Conservation (phyloP, 2,797 vertebrate species). For the Myoxocephalus aenaeus region DNA sequence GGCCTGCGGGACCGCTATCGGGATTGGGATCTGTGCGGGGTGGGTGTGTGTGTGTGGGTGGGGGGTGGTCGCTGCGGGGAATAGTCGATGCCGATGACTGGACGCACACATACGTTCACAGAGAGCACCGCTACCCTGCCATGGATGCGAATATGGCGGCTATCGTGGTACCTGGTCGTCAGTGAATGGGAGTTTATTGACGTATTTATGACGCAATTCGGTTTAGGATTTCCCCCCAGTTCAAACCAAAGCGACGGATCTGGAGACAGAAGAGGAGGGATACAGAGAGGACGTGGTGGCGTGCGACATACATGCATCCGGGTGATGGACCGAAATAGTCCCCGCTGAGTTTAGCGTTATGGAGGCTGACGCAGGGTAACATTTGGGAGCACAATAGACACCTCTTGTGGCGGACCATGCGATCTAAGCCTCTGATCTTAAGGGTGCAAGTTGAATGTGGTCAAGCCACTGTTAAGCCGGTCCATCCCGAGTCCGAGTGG, state of each 20-base stretch:
- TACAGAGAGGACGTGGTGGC: conserved; percentile 19
- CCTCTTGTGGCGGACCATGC: not conserved
- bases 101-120: conserved; percentile 69
- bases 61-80: conserved; percentile 38
- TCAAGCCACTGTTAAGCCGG: conserved; percentile 68
- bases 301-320: conserved; percentile 52
- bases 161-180: conserved; percentile 83
- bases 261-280: conserved; percentile 39
- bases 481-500: conserved; percentile 67
- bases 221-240: conserved; percentile 85
- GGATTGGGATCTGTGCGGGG: conserved; percentile 39
- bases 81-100: conserved; percentile 63
- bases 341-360: not conserved
- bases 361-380: conserved; percentile 30
- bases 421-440: conserved; percentile 48
- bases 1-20: conserved; percentile 31
- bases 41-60: conserved; percentile 1
- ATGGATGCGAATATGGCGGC: conserved; percentile 88
- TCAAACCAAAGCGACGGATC: conserved; percentile 69
- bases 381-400: conserved; percentile 4
- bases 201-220: conserved; percentile 86
- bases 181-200: conserved; percentile 85
- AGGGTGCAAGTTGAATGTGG: conserved; percentile 56
- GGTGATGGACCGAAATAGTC: conserved; percentile 38
- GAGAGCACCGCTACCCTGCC: conserved; percentile 77